Evolutionary conservation across 2,797 vertebrate species (phyloP).

Genomic region (Xenopus petersii): DNA sequence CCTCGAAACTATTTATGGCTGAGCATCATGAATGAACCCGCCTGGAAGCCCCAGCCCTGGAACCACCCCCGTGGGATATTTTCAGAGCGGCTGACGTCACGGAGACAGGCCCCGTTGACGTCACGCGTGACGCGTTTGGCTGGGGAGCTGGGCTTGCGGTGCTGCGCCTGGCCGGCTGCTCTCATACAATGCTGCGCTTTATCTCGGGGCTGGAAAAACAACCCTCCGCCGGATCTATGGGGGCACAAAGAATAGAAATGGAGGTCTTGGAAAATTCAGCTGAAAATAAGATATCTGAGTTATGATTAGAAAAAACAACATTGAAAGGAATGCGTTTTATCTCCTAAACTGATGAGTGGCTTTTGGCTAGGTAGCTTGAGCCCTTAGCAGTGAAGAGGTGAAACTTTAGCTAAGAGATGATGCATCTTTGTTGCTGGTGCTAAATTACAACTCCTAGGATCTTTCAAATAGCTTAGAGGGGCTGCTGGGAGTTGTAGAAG

Average conservation of each 20-base stretch:
- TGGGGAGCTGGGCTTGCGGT: conserved; percentile 48
- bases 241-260: conserved; percentile 13
- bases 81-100: conserved; percentile 62
- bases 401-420: no score
- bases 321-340: no score
- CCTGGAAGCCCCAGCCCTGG: conserved; percentile 8
- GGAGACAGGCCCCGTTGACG: conserved; percentile 59
- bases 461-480: no score
- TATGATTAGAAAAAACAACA: no score
- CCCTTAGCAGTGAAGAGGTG: no score
- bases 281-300: no score
- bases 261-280: no score
- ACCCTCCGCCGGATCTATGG: conserved; percentile 13
- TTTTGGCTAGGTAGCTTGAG: no score
- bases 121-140: conserved; percentile 62
- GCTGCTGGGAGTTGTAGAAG: no score
- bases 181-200: conserved; percentile 53
- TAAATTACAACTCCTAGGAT: no score
- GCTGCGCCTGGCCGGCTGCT: conserved; percentile 44
- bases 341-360: no score
- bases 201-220: conserved; percentile 37
- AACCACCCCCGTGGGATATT: conserved; percentile 53
- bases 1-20: conserved; percentile 16
- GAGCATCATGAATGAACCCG: not conserved
- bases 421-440: no score